Evolutionary conservation across 2,888 invertebrate species (phyloP), one percentile per base, ranked within the genome.

Genomic region (Lithophane leautieri): DNA sequence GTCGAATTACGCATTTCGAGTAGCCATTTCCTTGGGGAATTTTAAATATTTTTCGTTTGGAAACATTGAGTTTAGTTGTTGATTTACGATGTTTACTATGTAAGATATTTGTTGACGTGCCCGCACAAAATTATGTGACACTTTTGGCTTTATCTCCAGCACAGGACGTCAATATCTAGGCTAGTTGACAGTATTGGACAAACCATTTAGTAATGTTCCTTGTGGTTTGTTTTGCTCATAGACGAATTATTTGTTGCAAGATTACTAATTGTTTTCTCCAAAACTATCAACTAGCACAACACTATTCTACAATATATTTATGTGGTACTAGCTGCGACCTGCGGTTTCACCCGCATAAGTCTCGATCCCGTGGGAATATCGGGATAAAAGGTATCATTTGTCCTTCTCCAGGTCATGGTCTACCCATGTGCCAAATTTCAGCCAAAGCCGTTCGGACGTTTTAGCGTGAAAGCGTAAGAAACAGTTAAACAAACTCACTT

Each of bases 1-100:
- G 94, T 92, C 91, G 94, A 95, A 95, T 96, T 95, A 96, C 94
- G 93, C 88, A 90, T 93, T 94, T 92, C 92, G 93, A 94, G 94
- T 94, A 94, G 93, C 94, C 93, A 91, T 93, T 95, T 95, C 95
- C 95, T 93, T 83, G 88, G 93, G 95, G 94, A 91, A 91, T 93
- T 94, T 93, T 92, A 93, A 94, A 94, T 91, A 88, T 88, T 83
- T 85, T 86, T 86, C 84, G 84, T 88, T 80, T 85, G 84, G 84
- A 80, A 83, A 86, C 84, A 88, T 86, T 86, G 84, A 73, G 83
- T 84, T 89, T 79, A 78, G 84, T 86, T 84, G 84, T 80, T 88
- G 89, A 85, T 89, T 88, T 84, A 88, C 73, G 83, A 82, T 86
- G 89, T 88, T 87, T 85, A 82, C 86, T 80, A 77, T 75, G 65